Evolutionary conservation across 37 sponge, comb jelly and placozoan genomes (phyloP).

Genomic region (Tethya wilhelma): DNA sequence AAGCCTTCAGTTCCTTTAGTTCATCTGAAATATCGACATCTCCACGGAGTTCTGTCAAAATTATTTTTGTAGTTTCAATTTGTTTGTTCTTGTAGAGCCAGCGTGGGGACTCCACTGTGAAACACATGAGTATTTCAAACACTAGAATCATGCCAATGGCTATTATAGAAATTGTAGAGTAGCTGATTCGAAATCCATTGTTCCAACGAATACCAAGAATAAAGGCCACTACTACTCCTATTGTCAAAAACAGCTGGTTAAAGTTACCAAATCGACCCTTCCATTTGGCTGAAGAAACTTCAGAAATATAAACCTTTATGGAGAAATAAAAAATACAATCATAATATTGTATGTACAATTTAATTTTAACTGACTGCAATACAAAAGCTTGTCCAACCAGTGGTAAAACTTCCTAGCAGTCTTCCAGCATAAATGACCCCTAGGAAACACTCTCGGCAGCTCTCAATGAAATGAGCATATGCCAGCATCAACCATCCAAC

Average conservation of each 20-base stretch:
- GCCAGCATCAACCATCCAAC: background rate
- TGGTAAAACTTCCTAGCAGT: background rate
- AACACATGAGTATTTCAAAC: constrained; percentile 57
- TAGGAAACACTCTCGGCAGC: background rate
- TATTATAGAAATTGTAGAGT: too few relatives aligned
- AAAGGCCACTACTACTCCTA: too few relatives aligned
- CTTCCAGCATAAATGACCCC: background rate
- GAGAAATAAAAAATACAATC: too few relatives aligned
- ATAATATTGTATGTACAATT: too few relatives aligned
- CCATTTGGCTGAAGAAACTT: too few relatives aligned
- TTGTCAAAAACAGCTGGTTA: too few relatives aligned
- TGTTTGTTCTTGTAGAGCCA: constrained; percentile 56
- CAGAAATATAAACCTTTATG: too few relatives aligned
- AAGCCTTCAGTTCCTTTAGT: constrained; percentile 16
- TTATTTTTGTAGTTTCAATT: constrained; percentile 3
- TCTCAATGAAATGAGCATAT: background rate
- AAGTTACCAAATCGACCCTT: too few relatives aligned
- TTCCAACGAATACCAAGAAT: too few relatives aligned
- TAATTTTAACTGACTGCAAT: background rate
- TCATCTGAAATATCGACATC: constrained; percentile 38
- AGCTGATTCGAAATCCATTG: too few relatives aligned
- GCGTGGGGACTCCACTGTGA: constrained; percentile 72
- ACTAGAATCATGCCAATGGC: constrained; percentile 39
- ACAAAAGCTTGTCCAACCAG: background rate
- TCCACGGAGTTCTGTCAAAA: constrained; percentile 52